Evolutionary conservation across 2,797 vertebrate genomes (phyloP).

Genomic region (Paratrypauchen microcephalus): DNA sequence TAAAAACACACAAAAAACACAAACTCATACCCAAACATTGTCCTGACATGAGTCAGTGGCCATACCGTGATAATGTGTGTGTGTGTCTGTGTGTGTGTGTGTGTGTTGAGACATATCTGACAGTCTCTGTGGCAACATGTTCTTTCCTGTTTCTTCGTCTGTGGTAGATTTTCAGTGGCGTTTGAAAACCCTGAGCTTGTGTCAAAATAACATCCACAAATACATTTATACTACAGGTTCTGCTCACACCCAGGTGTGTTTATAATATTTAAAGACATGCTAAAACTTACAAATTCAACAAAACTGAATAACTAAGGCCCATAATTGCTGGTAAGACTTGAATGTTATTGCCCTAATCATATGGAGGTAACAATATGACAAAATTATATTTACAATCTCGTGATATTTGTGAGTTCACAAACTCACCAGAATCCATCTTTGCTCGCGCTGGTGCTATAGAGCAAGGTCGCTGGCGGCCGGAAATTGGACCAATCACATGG

Average conservation of each 20-base stretch:
- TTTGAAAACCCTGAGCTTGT: not conserved
- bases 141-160: not conserved
- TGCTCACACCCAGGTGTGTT: not conserved
- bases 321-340: not conserved
- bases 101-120: not conserved
- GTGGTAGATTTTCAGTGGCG: not conserved
- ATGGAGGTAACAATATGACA: not conserved
- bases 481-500: no score
- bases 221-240: not conserved
- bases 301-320: not conserved
- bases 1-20: not conserved
- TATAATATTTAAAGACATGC: not conserved
- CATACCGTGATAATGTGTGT: not conserved
- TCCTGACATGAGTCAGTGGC: not conserved
- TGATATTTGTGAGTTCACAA: no score
- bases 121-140: not conserved
- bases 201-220: not conserved
- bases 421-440: no score
- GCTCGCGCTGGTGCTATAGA: no score
- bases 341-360: not conserved
- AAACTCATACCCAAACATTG: not conserved
- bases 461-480: no score
- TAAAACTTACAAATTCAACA: no score
- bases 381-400: not conserved
- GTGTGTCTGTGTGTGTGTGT: not conserved